A percentile compares a stretch with the other conserved stretches of the same genome.
Evolutionary conservation across 92 coral and sea anemone genomes (phyloP).

Genomic region (Diadumene lineata): DNA sequence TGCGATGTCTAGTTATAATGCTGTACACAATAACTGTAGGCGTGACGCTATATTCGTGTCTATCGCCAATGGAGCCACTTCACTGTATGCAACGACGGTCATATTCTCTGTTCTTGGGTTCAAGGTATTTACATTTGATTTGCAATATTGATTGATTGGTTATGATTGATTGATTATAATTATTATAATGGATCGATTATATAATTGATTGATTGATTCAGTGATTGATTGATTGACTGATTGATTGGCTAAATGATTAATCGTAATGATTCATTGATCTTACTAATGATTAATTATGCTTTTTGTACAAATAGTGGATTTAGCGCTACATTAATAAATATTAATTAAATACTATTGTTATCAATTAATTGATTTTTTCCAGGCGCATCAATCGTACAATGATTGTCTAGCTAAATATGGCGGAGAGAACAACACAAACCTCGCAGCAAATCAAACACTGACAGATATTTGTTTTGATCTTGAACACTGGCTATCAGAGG

Average conservation of each 20-base stretch:
- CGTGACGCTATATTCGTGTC: slow-evolving; percentile 91
- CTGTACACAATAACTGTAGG: slow-evolving; percentile 85
- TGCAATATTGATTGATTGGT: background rate
- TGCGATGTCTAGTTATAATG: slow-evolving; percentile 97
- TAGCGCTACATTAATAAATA: too few relatives aligned
- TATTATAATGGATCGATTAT: background rate
- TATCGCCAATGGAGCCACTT: slow-evolving; percentile 77
- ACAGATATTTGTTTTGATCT: slow-evolving; percentile 54
- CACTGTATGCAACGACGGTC: slow-evolving; percentile 88
- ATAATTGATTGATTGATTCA: background rate
- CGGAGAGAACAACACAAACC: slow-evolving; percentile 43
- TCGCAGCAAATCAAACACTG: slow-evolving; percentile 51
- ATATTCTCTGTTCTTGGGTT: slow-evolving; percentile 93
- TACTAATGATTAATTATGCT: background rate
- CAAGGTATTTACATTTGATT: slow-evolving; percentile 53
- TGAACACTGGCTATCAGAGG: slow-evolving; percentile 78
- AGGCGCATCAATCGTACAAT: slow-evolving; percentile 68
- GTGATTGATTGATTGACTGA: background rate
- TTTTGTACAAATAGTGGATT: too few relatives aligned
- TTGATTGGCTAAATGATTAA: background rate
- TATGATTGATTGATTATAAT: too few relatives aligned
- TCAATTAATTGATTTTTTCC: background rate
- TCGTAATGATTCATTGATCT: background rate
- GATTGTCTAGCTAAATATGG: slow-evolving; percentile 56
- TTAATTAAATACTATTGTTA: background rate